phyloP scores from a whole-genome alignment of 2,113 vertebrate species.

The Willisornis vidua region DNA sequence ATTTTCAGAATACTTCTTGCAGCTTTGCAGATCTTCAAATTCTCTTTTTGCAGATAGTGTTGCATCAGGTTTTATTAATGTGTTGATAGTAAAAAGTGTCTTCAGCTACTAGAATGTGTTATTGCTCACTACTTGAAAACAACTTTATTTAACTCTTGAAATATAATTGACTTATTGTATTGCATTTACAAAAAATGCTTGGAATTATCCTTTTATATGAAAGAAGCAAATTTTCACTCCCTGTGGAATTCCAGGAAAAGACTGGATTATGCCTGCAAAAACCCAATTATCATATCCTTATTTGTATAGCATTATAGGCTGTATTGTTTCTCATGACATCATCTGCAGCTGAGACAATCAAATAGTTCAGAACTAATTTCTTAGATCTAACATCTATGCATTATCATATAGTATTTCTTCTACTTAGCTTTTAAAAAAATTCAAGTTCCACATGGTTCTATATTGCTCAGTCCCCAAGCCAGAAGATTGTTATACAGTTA shows the following conservation, averaged over 20 bases:
- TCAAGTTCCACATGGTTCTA: background rate
- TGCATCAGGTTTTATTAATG: background rate
- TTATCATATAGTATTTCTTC: conserved; percentile 9
- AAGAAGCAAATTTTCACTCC: background rate
- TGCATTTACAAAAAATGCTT: background rate
- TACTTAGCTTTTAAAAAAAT: background rate
- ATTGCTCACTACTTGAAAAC: background rate
- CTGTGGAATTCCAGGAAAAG: background rate
- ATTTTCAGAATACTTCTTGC: background rate
- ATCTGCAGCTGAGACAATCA: conserved; percentile 6
- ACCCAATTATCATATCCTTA: background rate
- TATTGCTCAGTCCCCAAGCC: background rate
- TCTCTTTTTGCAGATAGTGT: background rate
- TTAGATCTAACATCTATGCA: background rate
- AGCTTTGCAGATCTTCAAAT: background rate
- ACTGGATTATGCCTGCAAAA: background rate
- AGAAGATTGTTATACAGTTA: background rate
- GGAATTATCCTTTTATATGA: background rate
- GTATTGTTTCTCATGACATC: background rate
- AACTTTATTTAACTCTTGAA: background rate
- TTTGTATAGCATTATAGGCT: background rate
- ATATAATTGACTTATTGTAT: background rate
- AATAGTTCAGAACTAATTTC: background rate
- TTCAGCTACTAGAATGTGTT: background rate
- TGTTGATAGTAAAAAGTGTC: background rate